Evolutionary conservation across 2,888 invertebrate genomes (phyloP).

Genomic region (Leistus spinibarbis): DNA sequence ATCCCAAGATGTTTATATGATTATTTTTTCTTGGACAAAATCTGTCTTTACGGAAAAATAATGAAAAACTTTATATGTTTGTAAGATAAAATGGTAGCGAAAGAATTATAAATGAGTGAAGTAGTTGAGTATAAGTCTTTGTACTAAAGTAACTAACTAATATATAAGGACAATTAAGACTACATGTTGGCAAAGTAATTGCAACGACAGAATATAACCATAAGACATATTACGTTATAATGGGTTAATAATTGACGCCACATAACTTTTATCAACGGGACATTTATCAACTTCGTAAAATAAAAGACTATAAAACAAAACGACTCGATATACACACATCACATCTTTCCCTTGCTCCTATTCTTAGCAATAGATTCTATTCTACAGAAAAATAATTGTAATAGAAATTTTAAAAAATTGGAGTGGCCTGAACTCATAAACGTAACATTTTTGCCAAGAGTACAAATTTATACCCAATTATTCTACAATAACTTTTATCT

Average conservation of each 20-base stretch:
- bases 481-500: too few species aligned
- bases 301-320: slow-evolving; percentile 17
- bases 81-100: background rate
- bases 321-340: background rate
- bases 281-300: slow-evolving; percentile 27
- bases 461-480: too few species aligned
- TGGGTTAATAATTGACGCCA: slow-evolving; percentile 32
- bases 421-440: too few species aligned
- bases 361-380: too few species aligned
- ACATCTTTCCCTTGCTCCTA: too few species aligned
- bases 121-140: background rate
- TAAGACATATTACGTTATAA: slow-evolving; percentile 35
- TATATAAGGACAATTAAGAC: background rate
- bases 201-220: slow-evolving; percentile 12
- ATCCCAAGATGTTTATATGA: too few species aligned
- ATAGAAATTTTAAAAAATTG: too few species aligned
- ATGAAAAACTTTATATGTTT: too few species aligned
- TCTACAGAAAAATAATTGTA: too few species aligned
- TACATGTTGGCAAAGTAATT: slow-evolving; percentile 9
- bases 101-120: background rate
- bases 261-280: slow-evolving; percentile 29
- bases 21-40: too few species aligned
- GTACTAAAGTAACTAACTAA: background rate
- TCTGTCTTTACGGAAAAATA: too few species aligned
- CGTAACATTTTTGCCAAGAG: too few species aligned